Evolutionary conservation across 64 coral and sea anemone species (phyloP).

Genomic region (Dendronephthya gigantea): DNA sequence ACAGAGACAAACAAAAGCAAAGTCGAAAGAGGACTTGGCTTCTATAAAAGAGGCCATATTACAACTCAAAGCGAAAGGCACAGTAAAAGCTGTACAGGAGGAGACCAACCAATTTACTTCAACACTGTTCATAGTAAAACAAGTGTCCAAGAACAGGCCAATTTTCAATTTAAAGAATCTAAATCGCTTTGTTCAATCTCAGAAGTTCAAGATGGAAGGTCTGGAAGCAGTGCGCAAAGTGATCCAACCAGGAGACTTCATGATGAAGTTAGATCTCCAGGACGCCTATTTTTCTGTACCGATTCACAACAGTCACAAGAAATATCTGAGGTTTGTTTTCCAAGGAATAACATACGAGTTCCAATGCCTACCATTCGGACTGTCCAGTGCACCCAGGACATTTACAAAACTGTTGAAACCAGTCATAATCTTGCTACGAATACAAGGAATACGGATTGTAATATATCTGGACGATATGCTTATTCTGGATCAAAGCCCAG

Average conservation of each 20-base stretch:
- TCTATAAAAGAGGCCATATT: no score
- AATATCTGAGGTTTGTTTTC: slow-evolving; percentile 29
- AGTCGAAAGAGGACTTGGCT: no score
- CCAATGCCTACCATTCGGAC: no score
- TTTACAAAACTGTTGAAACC: slow-evolving; percentile 42
- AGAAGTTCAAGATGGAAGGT: slow-evolving; percentile 45
- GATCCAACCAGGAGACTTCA: slow-evolving; percentile 6
- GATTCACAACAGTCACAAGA: slow-evolving; percentile 14
- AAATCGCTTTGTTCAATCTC: slow-evolving; percentile 17
- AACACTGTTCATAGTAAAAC: no score
- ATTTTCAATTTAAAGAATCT: no score
- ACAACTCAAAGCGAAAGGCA: no score
- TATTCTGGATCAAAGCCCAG: background rate
- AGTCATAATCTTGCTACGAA: background rate
- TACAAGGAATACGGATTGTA: slow-evolving; percentile 33
- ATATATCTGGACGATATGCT: slow-evolving; percentile 38
- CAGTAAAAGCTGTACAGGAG: no score
- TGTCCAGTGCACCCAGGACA: background rate
- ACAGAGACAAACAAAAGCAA: no score
- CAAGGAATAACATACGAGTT: background rate
- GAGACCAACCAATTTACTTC: no score
- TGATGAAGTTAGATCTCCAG: slow-evolving; percentile 42
- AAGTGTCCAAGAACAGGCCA: no score
- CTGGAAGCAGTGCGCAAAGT: slow-evolving; percentile 9
- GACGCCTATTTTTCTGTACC: no score